Percentiles rank a stretch among this genome's conserved stretches.
Conservation (phyloP, 2,888 invertebrate species). For the Nephrotoma guestfalica region DNA sequence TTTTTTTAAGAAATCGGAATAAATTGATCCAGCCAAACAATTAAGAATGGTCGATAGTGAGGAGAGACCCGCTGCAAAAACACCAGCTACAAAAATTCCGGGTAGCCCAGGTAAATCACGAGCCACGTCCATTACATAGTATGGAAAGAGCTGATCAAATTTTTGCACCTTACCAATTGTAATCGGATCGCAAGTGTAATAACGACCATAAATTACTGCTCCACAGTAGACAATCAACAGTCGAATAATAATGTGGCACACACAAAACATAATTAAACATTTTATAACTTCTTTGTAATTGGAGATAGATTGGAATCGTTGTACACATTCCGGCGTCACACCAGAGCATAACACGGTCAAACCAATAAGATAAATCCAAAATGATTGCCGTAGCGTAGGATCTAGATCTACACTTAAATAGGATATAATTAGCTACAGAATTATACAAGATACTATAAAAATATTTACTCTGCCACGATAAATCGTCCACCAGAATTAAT, state of each 20-base stretch:
- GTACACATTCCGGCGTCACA: slow-evolving; percentile 42
- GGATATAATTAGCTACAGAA: slow-evolving; percentile 30
- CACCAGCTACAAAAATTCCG: slow-evolving; percentile 59
- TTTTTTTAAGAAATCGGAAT: slow-evolving; percentile 44
- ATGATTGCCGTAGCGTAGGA: slow-evolving; percentile 36
- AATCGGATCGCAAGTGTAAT: slow-evolving; percentile 49
- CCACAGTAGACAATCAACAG: slow-evolving; percentile 42
- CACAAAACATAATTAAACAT: slow-evolving; percentile 37
- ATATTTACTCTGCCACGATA: slow-evolving; percentile 43
- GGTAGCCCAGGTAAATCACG: slow-evolving; percentile 51
- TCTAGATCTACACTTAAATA: slow-evolving; percentile 42
- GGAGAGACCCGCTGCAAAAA: slow-evolving; percentile 58
- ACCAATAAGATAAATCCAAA: slow-evolving; percentile 41
- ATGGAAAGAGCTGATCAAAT: slow-evolving; percentile 51
- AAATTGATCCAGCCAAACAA: slow-evolving; percentile 46
- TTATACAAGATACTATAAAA: neutral
- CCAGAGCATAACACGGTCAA: slow-evolving; percentile 35
- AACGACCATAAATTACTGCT: slow-evolving; percentile 45
- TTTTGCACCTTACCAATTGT: slow-evolving; percentile 38
- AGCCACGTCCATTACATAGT: slow-evolving; percentile 55
- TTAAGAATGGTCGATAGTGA: slow-evolving; percentile 48
- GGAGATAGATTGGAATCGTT: slow-evolving; percentile 44
- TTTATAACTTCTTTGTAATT: slow-evolving; percentile 36
- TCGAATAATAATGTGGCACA: slow-evolving; percentile 41
- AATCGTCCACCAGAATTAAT: slow-evolving; percentile 40